Percentiles rank a stretch among this genome's conserved stretches.
These are phyloP conservation scores for Montipora cactus DNA, from an alignment of 64 coral and sea anemone genomes.

Conservation along the genomic window DNA sequence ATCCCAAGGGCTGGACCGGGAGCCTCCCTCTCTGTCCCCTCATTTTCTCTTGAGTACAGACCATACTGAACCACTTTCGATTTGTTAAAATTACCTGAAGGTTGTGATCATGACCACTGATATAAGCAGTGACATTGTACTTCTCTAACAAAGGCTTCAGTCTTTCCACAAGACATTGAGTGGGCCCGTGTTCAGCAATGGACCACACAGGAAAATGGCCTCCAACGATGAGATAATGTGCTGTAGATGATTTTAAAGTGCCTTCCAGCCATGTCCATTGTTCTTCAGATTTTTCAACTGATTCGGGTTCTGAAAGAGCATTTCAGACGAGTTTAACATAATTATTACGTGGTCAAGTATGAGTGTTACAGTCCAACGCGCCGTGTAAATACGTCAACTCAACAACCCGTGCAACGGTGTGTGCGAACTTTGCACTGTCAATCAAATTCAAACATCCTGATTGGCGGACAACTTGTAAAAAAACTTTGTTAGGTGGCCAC, in stretches of 20 bases:
- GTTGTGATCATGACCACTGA: constrained; percentile 96
- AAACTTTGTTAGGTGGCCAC: too few species aligned
- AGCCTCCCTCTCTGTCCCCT: too few species aligned
- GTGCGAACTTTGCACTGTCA: too few species aligned
- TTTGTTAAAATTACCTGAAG: constrained; percentile 71
- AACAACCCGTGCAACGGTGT: too few species aligned
- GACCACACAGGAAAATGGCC: constrained; percentile 99
- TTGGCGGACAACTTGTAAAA: too few species aligned
- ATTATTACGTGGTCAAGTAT: too few species aligned
- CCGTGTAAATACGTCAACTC: too few species aligned
- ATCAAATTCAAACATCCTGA: too few species aligned
- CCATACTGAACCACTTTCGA: too few species aligned
- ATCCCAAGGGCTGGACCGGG: too few species aligned
- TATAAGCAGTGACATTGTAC: constrained; percentile 89
- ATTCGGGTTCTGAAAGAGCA: constrained; percentile 41
- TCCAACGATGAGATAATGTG: constrained; percentile 85
- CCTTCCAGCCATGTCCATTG: constrained; percentile 94
- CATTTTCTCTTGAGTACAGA: too few species aligned
- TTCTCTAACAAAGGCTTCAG: constrained; percentile 88
- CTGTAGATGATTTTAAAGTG: constrained; percentile 79
- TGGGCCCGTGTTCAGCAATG: constrained; percentile 97
- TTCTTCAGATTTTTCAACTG: constrained; percentile 2
- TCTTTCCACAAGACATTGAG: constrained; percentile 77
- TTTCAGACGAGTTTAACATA: neutral
- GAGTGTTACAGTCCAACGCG: too few species aligned